Base-by-base conservation (phyloP, 2,888 invertebrate genomes). In the Pseudeuparius sepicola region DNA sequence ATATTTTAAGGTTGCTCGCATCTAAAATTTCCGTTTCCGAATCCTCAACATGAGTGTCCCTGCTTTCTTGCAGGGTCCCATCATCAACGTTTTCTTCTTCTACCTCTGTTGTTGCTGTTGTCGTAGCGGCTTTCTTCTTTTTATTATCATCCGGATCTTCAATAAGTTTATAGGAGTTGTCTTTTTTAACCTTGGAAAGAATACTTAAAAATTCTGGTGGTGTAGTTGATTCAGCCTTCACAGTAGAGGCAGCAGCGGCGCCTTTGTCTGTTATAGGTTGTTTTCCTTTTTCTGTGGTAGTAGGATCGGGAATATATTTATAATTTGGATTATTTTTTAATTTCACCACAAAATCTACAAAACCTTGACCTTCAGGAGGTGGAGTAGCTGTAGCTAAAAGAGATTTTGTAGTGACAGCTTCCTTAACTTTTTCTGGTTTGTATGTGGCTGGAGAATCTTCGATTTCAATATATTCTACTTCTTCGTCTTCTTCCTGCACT, bases 141-240 rank as follows among this genome's bases (percentile, higher is more conserved):
- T 45, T 39, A 14, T 36, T 49, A 4, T 44, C 44, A 15, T 50
- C 51, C 17, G 51, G 50, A 37, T 59, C 59, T 40, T 54, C 51
- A 25, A 62, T 59, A 10, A 42, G 28, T 42, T 54, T 54, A 38
- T 63, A 63, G 18, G 40, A 43, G 14, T 44, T 41, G 37, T 51
- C 50, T 12, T 37, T 46, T 37, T 47, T 53, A 4, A 60, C 45
- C 46, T 53, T 57, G 3, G 51, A 43, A 27, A 62, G 45, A 29
- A 61, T 52, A 31, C 40, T 52, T 27, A 61, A 41, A 49, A 57
- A 63, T 42, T 53, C 54, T 6, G 60, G 59, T 3, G 55, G 52
- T n/a, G 40, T 48, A 4, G 55, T 57, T 17, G 51, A 46, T 11
- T 39, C 36, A 6, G 52, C 41, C 40, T 46, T 41, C 3, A 40